Evolutionary conservation across 2,888 invertebrate species (phyloP).

Genomic region (Mythimna pallens): DNA sequence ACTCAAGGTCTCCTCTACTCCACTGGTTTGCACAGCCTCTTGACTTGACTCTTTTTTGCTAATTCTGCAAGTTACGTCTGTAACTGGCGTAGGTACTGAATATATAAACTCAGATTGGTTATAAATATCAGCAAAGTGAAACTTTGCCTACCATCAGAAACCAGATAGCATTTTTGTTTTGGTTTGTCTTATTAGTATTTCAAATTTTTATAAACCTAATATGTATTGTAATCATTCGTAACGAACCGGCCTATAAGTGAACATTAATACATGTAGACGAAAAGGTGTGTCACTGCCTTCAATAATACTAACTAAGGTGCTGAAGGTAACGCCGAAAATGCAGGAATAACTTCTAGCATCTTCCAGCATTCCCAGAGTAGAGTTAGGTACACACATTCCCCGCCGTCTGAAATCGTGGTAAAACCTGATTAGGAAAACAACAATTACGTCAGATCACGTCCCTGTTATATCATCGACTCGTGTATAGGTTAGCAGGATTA

Average conservation of each 20-base stretch:
- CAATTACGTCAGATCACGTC: no score
- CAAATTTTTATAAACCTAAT: neutral
- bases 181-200: neutral
- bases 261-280: neutral
- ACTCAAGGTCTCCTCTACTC: no score
- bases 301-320: no score
- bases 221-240: neutral
- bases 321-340: neutral
- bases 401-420: neutral
- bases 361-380: neutral
- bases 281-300: neutral
- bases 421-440: slow-evolving; percentile 5
- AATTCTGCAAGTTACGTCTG: neutral
- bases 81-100: neutral
- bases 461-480: neutral
- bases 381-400: neutral
- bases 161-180: neutral
- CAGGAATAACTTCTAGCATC: neutral
- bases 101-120: neutral
- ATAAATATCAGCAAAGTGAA: neutral
- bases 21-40: neutral
- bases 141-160: neutral
- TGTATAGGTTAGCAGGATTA: no score
- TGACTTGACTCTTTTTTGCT: neutral
- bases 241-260: no score